Base-by-base conservation (phyloP, 2,113 vertebrate genomes). In the Dissostichus mawsoni region DNA sequence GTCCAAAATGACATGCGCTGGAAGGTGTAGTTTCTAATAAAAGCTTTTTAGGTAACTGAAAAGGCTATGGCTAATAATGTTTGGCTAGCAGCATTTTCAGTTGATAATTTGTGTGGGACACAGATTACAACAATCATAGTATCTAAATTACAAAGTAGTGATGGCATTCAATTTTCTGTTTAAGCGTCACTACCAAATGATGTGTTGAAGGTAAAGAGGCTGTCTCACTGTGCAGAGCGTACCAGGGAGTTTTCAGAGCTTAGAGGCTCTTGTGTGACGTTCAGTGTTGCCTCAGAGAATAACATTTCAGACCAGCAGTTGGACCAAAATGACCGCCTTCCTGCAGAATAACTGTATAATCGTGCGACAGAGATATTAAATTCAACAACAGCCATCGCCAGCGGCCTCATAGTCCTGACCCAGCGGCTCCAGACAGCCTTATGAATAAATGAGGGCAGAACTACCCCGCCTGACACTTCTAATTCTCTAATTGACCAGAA, bases 401-500 rank as follows among this genome's bases (percentile, higher is more conserved):
- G 2, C 0, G 48, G 72, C 47, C 47, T 63, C 55, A 33, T 29
- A 33, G 53, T 69, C 33, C 53, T 48, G 69, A 75, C 65, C 78
- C 53, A 3, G 3, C 2, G 56, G 59, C 84, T 85, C 59, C 65
- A 13, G 13, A 58, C 56, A 61, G 74, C 47, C 48, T 51, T 69
- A 72, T 81, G 64, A 87, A 87, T 89, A 84, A 81, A 79, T 69
- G 74, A 87, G 18, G 73, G 68, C 61, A 58, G 62, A 84, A 74
- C 17, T 70, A 66, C 84, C 76, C 82, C 2, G 64, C 29, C 74
- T 83, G 78, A 80, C 80, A 68, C 80, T 69, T 76, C 82, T 87
- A 89, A 88, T 89, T 74, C 44, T 77, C 69, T 90, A 90, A 92
- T 89, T 92, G 90, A 87, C 81, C 83, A 73, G 78, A 89, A 84